phyloP scores from a whole-genome alignment of 2,888 invertebrate species.

The Tortrix viridana region DNA sequence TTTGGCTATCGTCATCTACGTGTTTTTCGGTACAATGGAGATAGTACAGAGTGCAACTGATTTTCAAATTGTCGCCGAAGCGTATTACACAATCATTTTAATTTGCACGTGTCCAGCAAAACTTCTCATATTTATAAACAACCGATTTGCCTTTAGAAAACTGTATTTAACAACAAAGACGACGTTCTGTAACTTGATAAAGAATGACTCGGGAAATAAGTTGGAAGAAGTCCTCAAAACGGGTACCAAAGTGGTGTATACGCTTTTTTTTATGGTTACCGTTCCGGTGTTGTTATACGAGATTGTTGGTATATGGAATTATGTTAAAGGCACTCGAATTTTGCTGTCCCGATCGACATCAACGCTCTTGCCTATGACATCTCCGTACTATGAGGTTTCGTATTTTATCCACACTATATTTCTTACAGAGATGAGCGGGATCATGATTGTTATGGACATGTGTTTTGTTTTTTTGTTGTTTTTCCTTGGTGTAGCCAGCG shows the following conservation, averaged over 20 bases:
- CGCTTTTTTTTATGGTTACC: constrained; percentile 46
- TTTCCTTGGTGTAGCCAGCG: constrained; percentile 56
- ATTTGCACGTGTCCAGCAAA: constrained; percentile 51
- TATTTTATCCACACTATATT: constrained; percentile 58
- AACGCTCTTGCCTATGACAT: constrained; percentile 62
- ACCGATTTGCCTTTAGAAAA: constrained; percentile 49
- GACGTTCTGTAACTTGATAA: constrained; percentile 50
- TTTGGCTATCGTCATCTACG: constrained; percentile 53
- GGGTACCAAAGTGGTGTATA: constrained; percentile 46
- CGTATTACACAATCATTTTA: constrained; percentile 57
- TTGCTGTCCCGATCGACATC: constrained; percentile 61
- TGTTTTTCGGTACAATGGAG: constrained; percentile 59
- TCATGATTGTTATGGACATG: constrained; percentile 55
- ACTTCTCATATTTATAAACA: constrained; percentile 51
- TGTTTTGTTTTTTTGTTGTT: constrained; percentile 63
- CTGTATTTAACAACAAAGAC: constrained; percentile 58
- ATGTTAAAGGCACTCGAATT: constrained; percentile 52
- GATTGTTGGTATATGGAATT: constrained; percentile 55
- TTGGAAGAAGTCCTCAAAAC: constrained; percentile 44
- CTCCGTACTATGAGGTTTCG: constrained; percentile 64
- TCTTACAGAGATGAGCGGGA: constrained; percentile 52
- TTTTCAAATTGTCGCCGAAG: constrained; percentile 55
- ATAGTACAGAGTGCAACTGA: constrained; percentile 51
- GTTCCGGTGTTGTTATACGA: constrained; percentile 54
- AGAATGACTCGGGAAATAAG: constrained; percentile 44